A percentile compares a stretch with the other conserved stretches of the same genome.
phyloP scores from a whole-genome alignment of 2,888 invertebrate genomes.

The Pinctada fucata region DNA sequence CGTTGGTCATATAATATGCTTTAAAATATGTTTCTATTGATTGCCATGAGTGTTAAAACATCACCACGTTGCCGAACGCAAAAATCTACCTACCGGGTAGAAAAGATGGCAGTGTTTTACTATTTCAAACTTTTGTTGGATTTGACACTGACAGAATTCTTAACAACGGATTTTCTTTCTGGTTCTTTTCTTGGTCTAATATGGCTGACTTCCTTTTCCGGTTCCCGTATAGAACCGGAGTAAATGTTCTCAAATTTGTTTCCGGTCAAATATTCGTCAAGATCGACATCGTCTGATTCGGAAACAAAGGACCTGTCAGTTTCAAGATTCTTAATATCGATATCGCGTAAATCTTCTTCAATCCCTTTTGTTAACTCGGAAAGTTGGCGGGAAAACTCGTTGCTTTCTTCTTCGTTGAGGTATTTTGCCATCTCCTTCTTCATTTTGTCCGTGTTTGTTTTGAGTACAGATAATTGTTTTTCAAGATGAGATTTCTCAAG shows the following conservation, averaged over 20 bases:
- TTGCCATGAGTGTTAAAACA: too few species aligned
- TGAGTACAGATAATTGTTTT: slow-evolving; percentile 56
- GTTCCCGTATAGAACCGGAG: too few species aligned
- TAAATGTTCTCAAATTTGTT: not conserved
- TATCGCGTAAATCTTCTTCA: slow-evolving; percentile 22
- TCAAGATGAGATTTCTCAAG: slow-evolving; percentile 55
- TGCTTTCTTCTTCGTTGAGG: slow-evolving; percentile 23
- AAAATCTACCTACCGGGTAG: too few species aligned
- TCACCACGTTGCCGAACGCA: too few species aligned
- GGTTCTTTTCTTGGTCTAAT: too few species aligned
- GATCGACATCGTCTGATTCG: slow-evolving; percentile 36
- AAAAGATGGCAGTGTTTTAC: too few species aligned
- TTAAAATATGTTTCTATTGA: too few species aligned
- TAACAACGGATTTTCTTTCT: too few species aligned
- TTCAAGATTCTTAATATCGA: slow-evolving; percentile 19
- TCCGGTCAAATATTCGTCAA: slow-evolving; percentile 29
- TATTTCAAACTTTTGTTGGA: too few species aligned
- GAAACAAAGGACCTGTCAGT: slow-evolving; percentile 22
- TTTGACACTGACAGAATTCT: too few species aligned
- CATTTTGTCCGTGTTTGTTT: slow-evolving; percentile 61
- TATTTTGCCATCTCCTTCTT: slow-evolving; percentile 55
- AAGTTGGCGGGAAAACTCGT: slow-evolving; percentile 20
- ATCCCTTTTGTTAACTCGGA: slow-evolving; percentile 22
- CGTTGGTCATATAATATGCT: too few species aligned
- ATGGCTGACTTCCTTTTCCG: too few species aligned